Evolutionary conservation across 2,797 vertebrate species (phyloP).

Genomic region (Peromyscus nudipes): DNA sequence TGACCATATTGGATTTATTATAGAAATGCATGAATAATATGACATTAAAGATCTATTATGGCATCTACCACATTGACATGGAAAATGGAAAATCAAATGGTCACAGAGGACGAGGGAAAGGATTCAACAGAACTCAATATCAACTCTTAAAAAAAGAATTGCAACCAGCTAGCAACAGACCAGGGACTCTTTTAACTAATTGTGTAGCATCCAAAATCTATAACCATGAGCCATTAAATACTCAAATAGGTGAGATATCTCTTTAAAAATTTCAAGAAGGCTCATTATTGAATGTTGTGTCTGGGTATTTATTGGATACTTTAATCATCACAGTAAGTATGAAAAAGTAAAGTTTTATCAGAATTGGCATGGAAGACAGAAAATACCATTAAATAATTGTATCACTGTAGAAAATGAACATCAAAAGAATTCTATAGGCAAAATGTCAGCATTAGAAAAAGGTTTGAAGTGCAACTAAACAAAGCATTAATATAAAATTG

Average conservation of each 20-base stretch:
- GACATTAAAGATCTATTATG: background rate
- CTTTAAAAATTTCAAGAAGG: background rate
- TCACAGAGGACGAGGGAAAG: constrained; percentile 9
- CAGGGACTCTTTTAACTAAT: background rate
- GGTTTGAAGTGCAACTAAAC: constrained; percentile 40
- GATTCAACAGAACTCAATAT: constrained; percentile 44
- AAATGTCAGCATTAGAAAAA: constrained; percentile 49
- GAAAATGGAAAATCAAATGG: constrained; percentile 50
- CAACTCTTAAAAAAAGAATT: constrained; percentile 1
- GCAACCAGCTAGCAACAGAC: background rate
- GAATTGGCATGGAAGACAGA: background rate
- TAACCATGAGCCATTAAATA: background rate
- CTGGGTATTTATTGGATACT: background rate
- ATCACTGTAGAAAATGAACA: constrained; percentile 37
- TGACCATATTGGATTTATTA: background rate
- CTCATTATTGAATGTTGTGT: background rate
- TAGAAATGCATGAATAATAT: background rate
- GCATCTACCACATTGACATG: background rate
- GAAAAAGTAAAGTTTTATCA: constrained; percentile 2
- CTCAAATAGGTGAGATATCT: background rate
- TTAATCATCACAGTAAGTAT: background rate
- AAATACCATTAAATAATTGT: constrained; percentile 19
- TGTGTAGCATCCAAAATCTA: background rate
- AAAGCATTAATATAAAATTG: background rate
- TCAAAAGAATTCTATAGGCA: background rate